Evolutionary conservation across 2,797 vertebrate species (phyloP).

Genomic region (Psittacula derbiana): DNA sequence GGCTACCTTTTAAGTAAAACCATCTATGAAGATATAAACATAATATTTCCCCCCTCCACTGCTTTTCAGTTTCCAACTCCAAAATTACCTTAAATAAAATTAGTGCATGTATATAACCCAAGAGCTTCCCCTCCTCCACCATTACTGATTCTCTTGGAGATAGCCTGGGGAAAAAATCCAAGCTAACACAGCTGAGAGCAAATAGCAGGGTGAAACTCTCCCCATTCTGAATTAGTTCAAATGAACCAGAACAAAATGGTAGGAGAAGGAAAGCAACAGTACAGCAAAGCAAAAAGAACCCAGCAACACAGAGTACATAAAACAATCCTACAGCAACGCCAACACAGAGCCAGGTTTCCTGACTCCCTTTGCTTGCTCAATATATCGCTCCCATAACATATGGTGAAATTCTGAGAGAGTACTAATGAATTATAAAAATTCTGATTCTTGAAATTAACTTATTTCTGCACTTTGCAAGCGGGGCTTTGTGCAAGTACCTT

Average conservation of each 20-base stretch:
- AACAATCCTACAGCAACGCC: neutral
- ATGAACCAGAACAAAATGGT: neutral
- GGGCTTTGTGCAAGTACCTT: neutral
- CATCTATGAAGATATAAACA: neutral
- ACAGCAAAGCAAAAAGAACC: neutral
- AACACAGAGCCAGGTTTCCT: neutral
- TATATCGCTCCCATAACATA: neutral
- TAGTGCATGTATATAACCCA: fast-evolving
- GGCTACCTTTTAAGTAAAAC: neutral
- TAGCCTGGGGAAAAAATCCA: neutral
- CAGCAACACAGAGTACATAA: neutral
- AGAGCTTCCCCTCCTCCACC: neutral
- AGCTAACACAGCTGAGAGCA: neutral
- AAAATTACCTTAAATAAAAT: neutral
- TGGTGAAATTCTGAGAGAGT: neutral
- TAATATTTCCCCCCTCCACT: neutral
- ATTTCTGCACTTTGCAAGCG: neutral
- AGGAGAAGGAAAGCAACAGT: neutral
- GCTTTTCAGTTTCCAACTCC: neutral
- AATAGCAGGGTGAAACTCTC: neutral
- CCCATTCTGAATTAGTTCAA: neutral
- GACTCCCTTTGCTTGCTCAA: neutral
- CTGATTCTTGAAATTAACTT: neutral
- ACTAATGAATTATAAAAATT: neutral
- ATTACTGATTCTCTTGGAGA: neutral